These are phyloP conservation scores for Antheraea mylitta DNA, from an alignment of 1,140 invertebrate species.

Conservation along the genomic window DNA sequence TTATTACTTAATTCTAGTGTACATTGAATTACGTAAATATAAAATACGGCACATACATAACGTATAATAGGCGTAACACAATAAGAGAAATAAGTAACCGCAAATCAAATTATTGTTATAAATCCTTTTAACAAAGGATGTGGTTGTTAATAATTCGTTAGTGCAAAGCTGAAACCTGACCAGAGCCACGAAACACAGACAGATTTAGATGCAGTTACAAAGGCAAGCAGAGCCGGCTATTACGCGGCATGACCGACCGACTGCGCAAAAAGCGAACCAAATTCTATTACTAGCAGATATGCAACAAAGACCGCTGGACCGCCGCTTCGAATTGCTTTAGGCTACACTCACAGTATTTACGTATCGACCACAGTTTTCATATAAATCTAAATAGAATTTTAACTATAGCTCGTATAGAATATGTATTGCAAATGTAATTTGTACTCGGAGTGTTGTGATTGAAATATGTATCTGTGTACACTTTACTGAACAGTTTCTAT, in stretches of 20 bases:
- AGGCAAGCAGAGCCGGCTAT: conserved; percentile 66
- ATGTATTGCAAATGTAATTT: neutral
- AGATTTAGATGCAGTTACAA: conserved; percentile 74
- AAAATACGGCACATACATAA: neutral
- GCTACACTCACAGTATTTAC: conserved; percentile 72
- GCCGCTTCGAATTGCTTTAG: conserved; percentile 75
- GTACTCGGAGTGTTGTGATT: neutral
- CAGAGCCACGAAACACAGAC: conserved; percentile 46
- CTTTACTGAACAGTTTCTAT: too few species aligned
- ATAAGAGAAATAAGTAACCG: neutral
- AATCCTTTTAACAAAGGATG: conserved; percentile 1
- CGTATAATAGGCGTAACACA: neutral
- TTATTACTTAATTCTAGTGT: too few species aligned
- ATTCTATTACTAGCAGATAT: conserved; percentile 76
- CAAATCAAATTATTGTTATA: neutral
- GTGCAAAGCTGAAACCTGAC: conserved; percentile 32
- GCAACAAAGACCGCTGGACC: conserved; percentile 74
- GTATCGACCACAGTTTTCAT: conserved; percentile 57
- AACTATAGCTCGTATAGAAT: conserved; percentile 26
- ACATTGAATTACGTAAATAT: too few species aligned
- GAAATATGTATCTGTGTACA: neutral
- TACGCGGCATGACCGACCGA: conserved; percentile 55
- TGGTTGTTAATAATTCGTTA: conserved; percentile 35
- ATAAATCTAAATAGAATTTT: conserved; percentile 66
- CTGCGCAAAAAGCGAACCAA: conserved; percentile 75